These are phyloP conservation scores for Manacus vitellinus DNA, from an alignment of 2,113 vertebrate species.

Conservation along the genomic window DNA sequence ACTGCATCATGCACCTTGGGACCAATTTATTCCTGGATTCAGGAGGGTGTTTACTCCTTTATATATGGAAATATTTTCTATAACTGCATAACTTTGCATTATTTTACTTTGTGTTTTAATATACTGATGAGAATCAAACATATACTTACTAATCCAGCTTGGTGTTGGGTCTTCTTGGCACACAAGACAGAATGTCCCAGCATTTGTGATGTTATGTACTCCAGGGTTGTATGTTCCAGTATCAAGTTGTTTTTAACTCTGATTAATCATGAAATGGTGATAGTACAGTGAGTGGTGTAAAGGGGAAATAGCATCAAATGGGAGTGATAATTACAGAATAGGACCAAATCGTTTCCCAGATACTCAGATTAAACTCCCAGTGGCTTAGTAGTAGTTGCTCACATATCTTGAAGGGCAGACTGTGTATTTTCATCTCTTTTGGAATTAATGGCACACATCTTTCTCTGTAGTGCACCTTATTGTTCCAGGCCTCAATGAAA, in stretches of 20 bases:
- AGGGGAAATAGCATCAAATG: background rate
- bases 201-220: background rate
- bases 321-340: background rate
- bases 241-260: background rate
- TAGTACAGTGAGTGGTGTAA: background rate
- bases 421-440: background rate
- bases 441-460: constrained; percentile 1
- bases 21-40: background rate
- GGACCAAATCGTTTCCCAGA: background rate
- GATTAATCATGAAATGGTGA: background rate
- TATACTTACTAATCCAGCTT: background rate
- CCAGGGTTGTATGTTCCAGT: background rate
- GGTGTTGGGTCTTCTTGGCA: background rate
- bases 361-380: background rate
- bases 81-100: background rate
- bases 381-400: background rate
- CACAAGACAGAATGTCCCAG: background rate
- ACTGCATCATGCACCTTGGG: background rate
- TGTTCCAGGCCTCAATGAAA: constrained; percentile 76
- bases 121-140: background rate
- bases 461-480: constrained; percentile 76
- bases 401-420: background rate
- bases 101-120: background rate
- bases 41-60: background rate
- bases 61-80: background rate